phyloP scores from a whole-genome alignment of 2,888 invertebrate species.

The Druceiella hillmani region DNA sequence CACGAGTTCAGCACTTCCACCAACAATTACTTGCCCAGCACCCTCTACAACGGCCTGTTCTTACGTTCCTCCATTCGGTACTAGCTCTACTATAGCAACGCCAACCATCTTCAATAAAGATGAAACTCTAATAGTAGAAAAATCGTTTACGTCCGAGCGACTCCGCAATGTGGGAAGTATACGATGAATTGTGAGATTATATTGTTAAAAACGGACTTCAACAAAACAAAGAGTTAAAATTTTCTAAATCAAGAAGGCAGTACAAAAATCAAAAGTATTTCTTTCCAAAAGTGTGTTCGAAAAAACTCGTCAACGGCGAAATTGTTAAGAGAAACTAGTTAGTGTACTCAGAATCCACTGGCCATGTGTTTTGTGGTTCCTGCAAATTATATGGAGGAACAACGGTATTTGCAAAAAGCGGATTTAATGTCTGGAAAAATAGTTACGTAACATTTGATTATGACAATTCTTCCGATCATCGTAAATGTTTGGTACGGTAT shows the following conservation, averaged over 20 bases:
- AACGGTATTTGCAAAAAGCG: conserved; percentile 13
- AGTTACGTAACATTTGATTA: conserved; percentile 13
- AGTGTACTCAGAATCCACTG: too few species aligned
- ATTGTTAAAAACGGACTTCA: conserved; percentile 12
- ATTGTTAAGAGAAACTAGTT: too few species aligned
- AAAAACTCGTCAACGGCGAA: too few species aligned
- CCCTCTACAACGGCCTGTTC: too few species aligned
- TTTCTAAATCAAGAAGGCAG: too few species aligned
- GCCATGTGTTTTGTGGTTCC: conserved; percentile 16
- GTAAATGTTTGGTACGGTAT: conserved; percentile 12
- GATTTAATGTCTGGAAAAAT: conserved; percentile 14
- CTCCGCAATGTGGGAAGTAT: conserved; percentile 10
- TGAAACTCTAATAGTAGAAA: too few species aligned
- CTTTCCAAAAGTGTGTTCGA: too few species aligned
- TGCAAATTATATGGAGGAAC: conserved; percentile 13
- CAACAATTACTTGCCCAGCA: conserved; percentile 4
- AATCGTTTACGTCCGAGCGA: too few species aligned
- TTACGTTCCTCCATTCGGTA: conserved; percentile 1
- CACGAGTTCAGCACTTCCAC: conserved; percentile 5
- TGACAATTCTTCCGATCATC: conserved; percentile 13
- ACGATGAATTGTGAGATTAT: conserved; percentile 8
- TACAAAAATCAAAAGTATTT: too few species aligned
- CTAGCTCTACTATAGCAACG: conserved; percentile 4
- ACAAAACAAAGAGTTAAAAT: too few species aligned
- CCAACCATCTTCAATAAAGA: conserved; percentile 5